Evolutionary conservation across 2,888 invertebrate species (phyloP), one percentile per base, ranked within the genome.

Genomic region (Drosophila pseudotalamancana): DNA sequence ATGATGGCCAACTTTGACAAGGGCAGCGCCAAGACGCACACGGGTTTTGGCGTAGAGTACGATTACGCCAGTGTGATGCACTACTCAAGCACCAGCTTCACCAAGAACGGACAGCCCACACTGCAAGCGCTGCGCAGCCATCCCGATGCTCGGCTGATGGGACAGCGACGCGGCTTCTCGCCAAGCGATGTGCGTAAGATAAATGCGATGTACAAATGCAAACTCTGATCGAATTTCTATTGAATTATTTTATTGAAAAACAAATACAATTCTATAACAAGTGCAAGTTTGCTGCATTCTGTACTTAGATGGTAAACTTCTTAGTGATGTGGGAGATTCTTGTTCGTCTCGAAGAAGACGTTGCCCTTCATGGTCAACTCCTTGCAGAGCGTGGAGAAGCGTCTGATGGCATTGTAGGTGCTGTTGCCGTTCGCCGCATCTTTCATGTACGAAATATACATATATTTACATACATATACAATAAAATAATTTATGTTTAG

Each of bases 41-140:
- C 93, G 31, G 94, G 93, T 4, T 95, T 92, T 86, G 95, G 95
- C 0, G 93, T 96, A 0, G 91, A 92, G 0, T 96, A 96, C 81
- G 96, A 96, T 89, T 96, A 95, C 90, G 93, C 93, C 72, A 96
- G 96, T 72, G 95, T 96, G 0, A 96, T 96, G 96, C 96, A 96
- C 86, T 96, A 96, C 90, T 95, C 95, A 0, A 92, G 93, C 35
- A 94, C 93, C 18, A 95, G 96, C 6, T 96, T 96, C 90, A 94
- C 95, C 0, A 93, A 88, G 50, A 96, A 96, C 88, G 93, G 94
- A 0, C 91, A 93, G 80, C 94, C 94, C 6, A 96, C 96, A 0
- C 94, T 96, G 27, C 92, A 93, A 39, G 92, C 96, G 0, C 94
- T 93, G 93, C 72, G 54, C 9, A 34, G 34, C 21, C 75, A 61